These are phyloP conservation scores for Odontamblyopus rebecca DNA, from an alignment of 2,797 vertebrate genomes.

Conservation along the genomic window DNA sequence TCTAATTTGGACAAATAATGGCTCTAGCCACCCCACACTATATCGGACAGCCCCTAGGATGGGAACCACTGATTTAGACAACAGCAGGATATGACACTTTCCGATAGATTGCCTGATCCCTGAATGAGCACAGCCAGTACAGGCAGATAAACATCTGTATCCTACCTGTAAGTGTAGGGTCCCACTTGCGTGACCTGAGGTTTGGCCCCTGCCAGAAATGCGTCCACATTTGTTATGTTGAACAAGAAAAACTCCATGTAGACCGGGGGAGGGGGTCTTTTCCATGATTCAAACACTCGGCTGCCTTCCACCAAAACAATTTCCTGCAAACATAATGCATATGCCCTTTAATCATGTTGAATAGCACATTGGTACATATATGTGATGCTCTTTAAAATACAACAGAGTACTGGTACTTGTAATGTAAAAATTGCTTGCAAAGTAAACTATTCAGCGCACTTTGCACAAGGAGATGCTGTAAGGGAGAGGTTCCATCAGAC, in stretches of 20 bases:
- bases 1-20: too few relatives aligned
- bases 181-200: slow-evolving; percentile 71
- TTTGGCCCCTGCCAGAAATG: slow-evolving; percentile 60
- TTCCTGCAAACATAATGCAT: slow-evolving; percentile 65
- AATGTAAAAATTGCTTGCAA: too few relatives aligned
- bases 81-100: neutral
- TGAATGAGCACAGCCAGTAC: neutral
- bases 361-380: neutral
- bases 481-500: too few relatives aligned
- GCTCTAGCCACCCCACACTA: too few relatives aligned
- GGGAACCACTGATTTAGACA: neutral
- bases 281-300: slow-evolving; percentile 79
- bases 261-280: slow-evolving; percentile 77
- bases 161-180: slow-evolving; percentile 81
- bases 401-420: too few relatives aligned
- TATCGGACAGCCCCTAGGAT: neutral
- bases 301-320: slow-evolving; percentile 79
- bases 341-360: neutral
- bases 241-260: slow-evolving; percentile 83
- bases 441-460: too few relatives aligned
- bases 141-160: neutral
- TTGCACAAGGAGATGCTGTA: too few relatives aligned
- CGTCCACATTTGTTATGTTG: slow-evolving; percentile 74
- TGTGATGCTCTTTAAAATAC: too few relatives aligned
- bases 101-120: neutral